phyloP scores from a whole-genome alignment of 2,888 invertebrate genomes.

The Drosophila siamana region DNA sequence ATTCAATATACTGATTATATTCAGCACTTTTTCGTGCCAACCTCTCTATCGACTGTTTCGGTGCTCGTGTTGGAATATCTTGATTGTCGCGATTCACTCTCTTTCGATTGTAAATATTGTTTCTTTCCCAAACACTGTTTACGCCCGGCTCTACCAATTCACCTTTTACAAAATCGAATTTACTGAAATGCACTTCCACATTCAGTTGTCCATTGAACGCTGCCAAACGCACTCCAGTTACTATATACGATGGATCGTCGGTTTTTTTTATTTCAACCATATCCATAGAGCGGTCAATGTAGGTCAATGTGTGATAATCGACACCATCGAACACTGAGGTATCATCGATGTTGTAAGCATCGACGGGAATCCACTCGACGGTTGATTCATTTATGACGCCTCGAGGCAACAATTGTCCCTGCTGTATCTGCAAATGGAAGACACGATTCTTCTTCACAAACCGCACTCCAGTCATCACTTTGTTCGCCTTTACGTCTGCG shows the following conservation, averaged over 20 bases:
- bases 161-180: slow-evolving; percentile 92
- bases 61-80: slow-evolving; percentile 88
- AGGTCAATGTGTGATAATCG: slow-evolving; percentile 92
- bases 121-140: slow-evolving; percentile 92
- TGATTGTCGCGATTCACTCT: slow-evolving; percentile 87
- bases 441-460: slow-evolving; percentile 91
- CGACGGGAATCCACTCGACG: slow-evolving; percentile 90
- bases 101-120: slow-evolving; percentile 85
- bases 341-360: slow-evolving; percentile 87
- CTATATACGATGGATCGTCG: slow-evolving; percentile 87
- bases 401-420: slow-evolving; percentile 89
- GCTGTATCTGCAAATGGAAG: slow-evolving; percentile 93
- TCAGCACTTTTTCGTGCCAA: slow-evolving; percentile 88
- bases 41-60: slow-evolving; percentile 84
- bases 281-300: slow-evolving; percentile 92
- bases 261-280: slow-evolving; percentile 92
- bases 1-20: slow-evolving; percentile 90
- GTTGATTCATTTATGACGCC: slow-evolving; percentile 88
- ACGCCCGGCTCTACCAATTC: slow-evolving; percentile 87
- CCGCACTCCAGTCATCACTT: slow-evolving; percentile 92
- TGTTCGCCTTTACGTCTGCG: slow-evolving; percentile 88
- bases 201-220: slow-evolving; percentile 94
- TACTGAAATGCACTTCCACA: slow-evolving; percentile 91
- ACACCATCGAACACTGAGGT: slow-evolving; percentile 87
- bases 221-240: slow-evolving; percentile 92